These are phyloP conservation scores for Panagrolaimus sp. DNA, from an alignment of 1,140 invertebrate species.

Conservation along the genomic window DNA sequence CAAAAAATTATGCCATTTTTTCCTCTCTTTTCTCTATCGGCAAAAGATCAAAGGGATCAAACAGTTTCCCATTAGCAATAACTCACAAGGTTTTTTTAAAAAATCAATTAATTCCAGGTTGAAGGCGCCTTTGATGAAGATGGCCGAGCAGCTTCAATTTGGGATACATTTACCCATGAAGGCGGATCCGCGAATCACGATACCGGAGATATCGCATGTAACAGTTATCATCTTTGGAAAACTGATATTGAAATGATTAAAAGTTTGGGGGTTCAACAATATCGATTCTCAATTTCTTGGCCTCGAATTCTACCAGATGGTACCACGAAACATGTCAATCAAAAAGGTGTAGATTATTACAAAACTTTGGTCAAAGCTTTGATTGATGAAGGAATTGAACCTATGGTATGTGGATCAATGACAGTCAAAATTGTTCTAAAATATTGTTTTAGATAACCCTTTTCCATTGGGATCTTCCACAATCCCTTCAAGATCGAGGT, in stretches of 20 bases:
- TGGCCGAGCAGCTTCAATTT: conserved; percentile 42
- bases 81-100: too few relatives aligned
- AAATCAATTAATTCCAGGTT: too few relatives aligned
- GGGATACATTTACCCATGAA: conserved; percentile 37
- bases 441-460: conserved; percentile 23
- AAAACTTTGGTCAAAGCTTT: conserved; percentile 68
- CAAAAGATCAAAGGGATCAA: too few relatives aligned
- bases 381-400: conserved; percentile 65
- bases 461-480: conserved; percentile 62
- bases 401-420: conserved; percentile 62
- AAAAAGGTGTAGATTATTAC: conserved; percentile 68
- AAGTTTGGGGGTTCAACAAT: conserved; percentile 59
- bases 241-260: conserved; percentile 45
- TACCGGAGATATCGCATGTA: conserved; percentile 34
- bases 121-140: conserved; percentile 28
- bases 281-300: conserved; percentile 72
- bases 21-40: too few relatives aligned
- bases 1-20: too few relatives aligned
- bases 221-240: conserved; percentile 37
- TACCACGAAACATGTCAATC: conserved; percentile 64
- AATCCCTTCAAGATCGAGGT: conserved; percentile 60
- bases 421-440: too few relatives aligned
- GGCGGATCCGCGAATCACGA: conserved; percentile 31
- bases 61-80: too few relatives aligned
- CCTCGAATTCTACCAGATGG: conserved; percentile 68